Percentiles rank a stretch among this genome's conserved stretches.
These are phyloP conservation scores for Prunella himalayana DNA, from an alignment of 2,113 vertebrate genomes.

Conservation along the genomic window DNA sequence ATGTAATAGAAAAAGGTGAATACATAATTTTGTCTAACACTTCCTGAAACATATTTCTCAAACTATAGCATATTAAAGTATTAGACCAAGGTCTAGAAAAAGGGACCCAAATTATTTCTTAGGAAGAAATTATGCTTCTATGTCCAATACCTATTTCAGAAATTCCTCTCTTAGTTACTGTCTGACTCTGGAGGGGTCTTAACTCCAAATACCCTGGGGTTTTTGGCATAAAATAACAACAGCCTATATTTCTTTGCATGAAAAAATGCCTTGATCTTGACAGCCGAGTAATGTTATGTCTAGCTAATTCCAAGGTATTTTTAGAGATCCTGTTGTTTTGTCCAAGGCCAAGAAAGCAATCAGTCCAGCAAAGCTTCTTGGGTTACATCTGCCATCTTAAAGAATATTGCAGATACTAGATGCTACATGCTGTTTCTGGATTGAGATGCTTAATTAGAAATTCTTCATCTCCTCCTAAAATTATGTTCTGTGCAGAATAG, in stretches of 20 bases:
- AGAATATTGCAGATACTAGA: neutral
- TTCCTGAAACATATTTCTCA: neutral
- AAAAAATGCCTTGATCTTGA: neutral
- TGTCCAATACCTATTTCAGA: neutral
- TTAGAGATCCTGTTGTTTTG: neutral
- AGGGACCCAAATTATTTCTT: neutral
- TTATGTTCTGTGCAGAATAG: neutral
- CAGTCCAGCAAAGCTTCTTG: neutral
- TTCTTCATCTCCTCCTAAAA: neutral
- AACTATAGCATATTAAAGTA: neutral
- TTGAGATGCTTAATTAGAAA: neutral
- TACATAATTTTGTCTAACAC: neutral
- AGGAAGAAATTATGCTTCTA: neutral
- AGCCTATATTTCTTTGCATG: neutral
- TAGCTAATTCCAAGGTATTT: neutral
- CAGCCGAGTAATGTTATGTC: neutral
- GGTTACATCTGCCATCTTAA: neutral
- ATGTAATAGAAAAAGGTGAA: neutral
- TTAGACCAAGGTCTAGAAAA: neutral
- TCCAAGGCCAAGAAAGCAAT: neutral
- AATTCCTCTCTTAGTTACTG: neutral
- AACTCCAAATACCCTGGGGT: neutral
- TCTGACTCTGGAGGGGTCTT: neutral
- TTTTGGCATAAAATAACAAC: neutral
- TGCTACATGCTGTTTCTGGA: neutral